phyloP scores from a whole-genome alignment of 2,888 invertebrate species.

The Lasioglossum figueresi region DNA sequence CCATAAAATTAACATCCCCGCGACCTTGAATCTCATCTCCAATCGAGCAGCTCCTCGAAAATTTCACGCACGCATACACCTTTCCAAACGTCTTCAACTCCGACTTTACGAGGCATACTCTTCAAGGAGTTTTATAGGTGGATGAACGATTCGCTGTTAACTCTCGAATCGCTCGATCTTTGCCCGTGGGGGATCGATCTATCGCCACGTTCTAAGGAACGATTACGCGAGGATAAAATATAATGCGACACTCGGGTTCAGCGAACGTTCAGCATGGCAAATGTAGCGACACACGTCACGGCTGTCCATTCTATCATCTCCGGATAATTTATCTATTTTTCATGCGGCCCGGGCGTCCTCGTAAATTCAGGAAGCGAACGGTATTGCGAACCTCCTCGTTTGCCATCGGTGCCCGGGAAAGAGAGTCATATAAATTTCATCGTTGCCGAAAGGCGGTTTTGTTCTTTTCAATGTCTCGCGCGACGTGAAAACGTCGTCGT shows the following conservation, averaged over 20 bases:
- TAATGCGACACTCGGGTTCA: neutral
- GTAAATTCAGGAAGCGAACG: neutral
- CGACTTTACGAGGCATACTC: neutral
- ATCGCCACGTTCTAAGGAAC: neutral
- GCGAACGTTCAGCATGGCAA: neutral
- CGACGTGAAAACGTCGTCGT: neutral
- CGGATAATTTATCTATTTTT: neutral
- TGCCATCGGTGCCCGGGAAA: neutral
- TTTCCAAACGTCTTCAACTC: neutral
- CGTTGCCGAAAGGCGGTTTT: neutral
- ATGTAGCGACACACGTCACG: neutral
- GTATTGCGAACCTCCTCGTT: neutral
- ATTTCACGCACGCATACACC: neutral
- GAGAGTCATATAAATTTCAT: conserved; percentile 1
- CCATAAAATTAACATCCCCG: neutral
- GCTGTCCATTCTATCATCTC: neutral
- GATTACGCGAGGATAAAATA: neutral
- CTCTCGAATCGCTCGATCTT: neutral
- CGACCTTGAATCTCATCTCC: neutral
- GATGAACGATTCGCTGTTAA: neutral
- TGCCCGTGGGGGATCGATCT: neutral
- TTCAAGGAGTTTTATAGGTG: neutral
- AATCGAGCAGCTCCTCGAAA: neutral
- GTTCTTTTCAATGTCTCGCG: neutral
- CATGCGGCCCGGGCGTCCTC: neutral